Conservation (phyloP, 2,113 vertebrate species). For the Zosterops lateralis region DNA sequence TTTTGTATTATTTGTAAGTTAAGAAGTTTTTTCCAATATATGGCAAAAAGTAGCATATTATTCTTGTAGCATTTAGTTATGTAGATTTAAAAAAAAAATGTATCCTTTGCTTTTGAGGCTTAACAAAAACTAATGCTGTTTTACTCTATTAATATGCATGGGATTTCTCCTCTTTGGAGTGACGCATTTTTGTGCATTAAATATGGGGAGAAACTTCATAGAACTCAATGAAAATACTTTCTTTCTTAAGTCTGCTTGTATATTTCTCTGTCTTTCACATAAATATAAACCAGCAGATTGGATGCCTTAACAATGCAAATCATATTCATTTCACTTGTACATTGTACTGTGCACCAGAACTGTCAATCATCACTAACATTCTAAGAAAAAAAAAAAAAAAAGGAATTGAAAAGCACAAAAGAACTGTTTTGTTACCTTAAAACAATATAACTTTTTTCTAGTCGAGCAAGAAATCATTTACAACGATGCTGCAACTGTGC, state of each 20-base stretch:
- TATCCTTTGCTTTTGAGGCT: conserved; percentile 92
- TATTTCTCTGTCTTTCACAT: conserved; percentile 91
- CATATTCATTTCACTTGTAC: conserved; percentile 96
- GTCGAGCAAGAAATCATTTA: conserved; percentile 78
- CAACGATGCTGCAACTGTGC: conserved; percentile 82
- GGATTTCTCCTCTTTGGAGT: conserved; percentile 85
- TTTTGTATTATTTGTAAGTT: conserved; percentile 99
- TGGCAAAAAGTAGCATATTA: conserved; percentile 95
- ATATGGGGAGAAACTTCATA: conserved; percentile 84
- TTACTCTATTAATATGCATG: conserved; percentile 97
- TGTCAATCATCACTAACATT: conserved; percentile 92
- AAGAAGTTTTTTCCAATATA: conserved; percentile 92
- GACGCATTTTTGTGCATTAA: conserved; percentile 89
- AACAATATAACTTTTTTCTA: conserved; percentile 86
- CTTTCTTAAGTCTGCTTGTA: conserved; percentile 92
- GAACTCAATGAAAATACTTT: conserved; percentile 87
- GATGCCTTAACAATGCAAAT: conserved; percentile 99
- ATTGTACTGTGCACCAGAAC: conserved; percentile 91
- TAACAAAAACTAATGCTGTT: conserved; percentile 87
- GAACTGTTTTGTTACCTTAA: conserved; percentile 88
- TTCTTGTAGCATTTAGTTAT: conserved; percentile 95
- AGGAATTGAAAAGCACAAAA: conserved; percentile 96
- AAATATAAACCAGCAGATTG: conserved; percentile 99
- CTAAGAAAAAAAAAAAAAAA: conserved; percentile 76
- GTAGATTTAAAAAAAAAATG: conserved; percentile 88